Evolutionary conservation across 2,797 vertebrate genomes (phyloP).

Genomic region (Adrianichthys oophorus): DNA sequence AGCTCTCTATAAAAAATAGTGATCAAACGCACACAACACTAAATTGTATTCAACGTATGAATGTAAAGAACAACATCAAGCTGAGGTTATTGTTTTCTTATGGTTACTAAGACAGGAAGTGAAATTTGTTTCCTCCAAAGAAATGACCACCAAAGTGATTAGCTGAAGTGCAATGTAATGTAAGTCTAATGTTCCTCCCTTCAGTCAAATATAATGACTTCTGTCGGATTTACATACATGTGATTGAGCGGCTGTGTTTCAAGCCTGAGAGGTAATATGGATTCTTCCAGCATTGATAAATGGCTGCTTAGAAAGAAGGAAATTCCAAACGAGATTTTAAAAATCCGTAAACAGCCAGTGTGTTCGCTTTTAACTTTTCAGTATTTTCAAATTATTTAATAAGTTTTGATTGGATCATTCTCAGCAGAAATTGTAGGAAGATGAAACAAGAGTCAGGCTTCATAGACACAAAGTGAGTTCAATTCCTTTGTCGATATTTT

Average conservation of each 20-base stretch:
- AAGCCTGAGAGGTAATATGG: not conserved
- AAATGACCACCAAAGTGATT: not conserved
- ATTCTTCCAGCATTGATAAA: not conserved
- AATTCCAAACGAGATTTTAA: not conserved
- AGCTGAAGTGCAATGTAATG: not conserved
- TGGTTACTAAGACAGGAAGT: too few relatives aligned
- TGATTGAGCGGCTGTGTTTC: not conserved
- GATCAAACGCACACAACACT: too few relatives aligned
- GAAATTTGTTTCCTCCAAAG: not conserved
- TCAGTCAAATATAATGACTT: not conserved
- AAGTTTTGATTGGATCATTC: slow-evolving; percentile 27
- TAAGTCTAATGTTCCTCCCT: not conserved
- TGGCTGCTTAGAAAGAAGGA: not conserved
- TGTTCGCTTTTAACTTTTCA: slow-evolving; percentile 1
- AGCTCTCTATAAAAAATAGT: too few relatives aligned
- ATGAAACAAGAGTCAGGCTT: slow-evolving; percentile 13
- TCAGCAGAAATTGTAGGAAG: slow-evolving; percentile 6
- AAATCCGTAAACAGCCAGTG: not conserved
- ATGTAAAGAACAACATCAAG: too few relatives aligned
- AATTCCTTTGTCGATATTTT: slow-evolving; percentile 46
- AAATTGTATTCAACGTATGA: too few relatives aligned
- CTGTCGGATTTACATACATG: not conserved
- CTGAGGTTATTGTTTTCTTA: not conserved
- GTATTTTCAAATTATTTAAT: slow-evolving; percentile 14
- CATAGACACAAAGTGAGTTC: slow-evolving; percentile 19